These are phyloP conservation scores for Allobates femoralis DNA, from an alignment of 2,797 vertebrate genomes.

Conservation along the genomic window DNA sequence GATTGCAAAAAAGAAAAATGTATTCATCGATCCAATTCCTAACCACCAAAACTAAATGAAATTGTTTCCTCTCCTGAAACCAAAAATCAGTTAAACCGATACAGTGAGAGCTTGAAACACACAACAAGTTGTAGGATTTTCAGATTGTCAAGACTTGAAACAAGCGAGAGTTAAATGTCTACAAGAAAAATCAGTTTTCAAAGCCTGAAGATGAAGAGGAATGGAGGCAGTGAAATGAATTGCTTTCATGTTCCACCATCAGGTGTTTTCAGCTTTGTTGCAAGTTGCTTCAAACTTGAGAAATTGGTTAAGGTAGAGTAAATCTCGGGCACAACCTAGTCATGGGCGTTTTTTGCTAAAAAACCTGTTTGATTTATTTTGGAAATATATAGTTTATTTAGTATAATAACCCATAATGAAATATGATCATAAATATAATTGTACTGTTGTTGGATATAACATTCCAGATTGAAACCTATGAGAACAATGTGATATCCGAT, in stretches of 20 bases:
- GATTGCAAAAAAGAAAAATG: not conserved
- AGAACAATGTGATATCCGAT: not conserved
- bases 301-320: not conserved
- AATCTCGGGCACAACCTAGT: not conserved
- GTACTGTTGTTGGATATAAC: not conserved
- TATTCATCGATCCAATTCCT: constrained; percentile 65
- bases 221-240: constrained; percentile 27
- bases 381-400: not conserved
- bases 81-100: constrained; percentile 75
- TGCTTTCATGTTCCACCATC: not conserved
- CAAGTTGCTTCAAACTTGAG: not conserved
- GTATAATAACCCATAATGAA: not conserved
- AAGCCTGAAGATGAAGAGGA: constrained; percentile 31
- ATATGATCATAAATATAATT: not conserved
- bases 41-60: constrained; percentile 81
- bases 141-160: constrained; percentile 73
- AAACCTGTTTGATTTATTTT: not conserved
- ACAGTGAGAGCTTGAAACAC: constrained; percentile 75
- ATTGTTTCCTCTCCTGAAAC: constrained; percentile 77
- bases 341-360: not conserved
- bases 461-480: not conserved
- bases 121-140: constrained; percentile 74
- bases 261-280: constrained; percentile 3
- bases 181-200: constrained; percentile 68
- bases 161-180: constrained; percentile 79